These are phyloP conservation scores for Paedocypris micromegethes DNA, from an alignment of 2,797 vertebrate species.

Conservation along the genomic window DNA sequence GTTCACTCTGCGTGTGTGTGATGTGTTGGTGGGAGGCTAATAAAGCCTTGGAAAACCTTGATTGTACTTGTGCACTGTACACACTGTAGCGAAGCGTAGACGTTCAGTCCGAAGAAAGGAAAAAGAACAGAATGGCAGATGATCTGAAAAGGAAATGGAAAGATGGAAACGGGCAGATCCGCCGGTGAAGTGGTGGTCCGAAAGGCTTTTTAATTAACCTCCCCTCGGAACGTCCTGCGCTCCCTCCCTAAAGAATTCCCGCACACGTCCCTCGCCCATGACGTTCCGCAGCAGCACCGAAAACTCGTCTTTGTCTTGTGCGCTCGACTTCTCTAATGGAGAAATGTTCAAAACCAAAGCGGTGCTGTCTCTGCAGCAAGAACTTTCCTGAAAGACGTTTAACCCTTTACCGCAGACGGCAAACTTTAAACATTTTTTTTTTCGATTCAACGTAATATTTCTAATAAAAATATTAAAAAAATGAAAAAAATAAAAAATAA, in stretches of 20 bases:
- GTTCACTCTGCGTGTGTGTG: slow-evolving; percentile 32
- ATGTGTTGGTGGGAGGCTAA: slow-evolving; percentile 31
- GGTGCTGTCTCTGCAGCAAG: neutral
- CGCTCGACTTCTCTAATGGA: slow-evolving; percentile 21
- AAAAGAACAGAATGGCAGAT: neutral
- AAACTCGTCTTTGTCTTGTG: slow-evolving; percentile 49
- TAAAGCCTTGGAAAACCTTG: neutral
- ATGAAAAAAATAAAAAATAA: no score
- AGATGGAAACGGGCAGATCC: neutral
- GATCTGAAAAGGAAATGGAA: slow-evolving; percentile 1
- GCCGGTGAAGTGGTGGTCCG: slow-evolving; percentile 23
- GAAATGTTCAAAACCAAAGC: slow-evolving; percentile 15
- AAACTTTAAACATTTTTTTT: no score
- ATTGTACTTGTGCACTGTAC: neutral
- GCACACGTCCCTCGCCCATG: slow-evolving; percentile 31
- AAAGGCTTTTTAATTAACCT: slow-evolving; percentile 64
- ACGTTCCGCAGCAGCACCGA: slow-evolving; percentile 44
- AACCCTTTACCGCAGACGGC: no score
- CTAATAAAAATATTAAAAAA: no score
- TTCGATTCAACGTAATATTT: no score
- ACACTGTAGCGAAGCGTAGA: neutral
- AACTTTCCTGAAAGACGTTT: slow-evolving; percentile 13
- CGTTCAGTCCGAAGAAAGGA: neutral
- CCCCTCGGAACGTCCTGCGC: slow-evolving; percentile 31
- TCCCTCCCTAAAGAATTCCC: slow-evolving; percentile 49